Base-by-base conservation (phyloP, 2,113 vertebrate species). In the Menidia beryllina region DNA sequence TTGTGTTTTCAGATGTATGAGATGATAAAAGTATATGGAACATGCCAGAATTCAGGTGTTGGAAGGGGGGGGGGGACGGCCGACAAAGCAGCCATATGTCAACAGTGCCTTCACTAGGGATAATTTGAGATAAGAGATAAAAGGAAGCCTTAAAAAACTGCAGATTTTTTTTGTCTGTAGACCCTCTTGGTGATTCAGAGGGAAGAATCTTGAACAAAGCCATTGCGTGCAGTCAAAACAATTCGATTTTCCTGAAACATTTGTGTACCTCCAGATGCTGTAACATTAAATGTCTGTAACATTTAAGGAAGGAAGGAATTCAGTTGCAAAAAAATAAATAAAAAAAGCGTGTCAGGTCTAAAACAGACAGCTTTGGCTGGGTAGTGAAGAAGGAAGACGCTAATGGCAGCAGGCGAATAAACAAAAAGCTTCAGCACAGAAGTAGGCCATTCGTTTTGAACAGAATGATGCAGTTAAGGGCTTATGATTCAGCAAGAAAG, bases 61-160 rank as follows among this genome's bases (percentile, higher is more conserved):
- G 26, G 34, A 54, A 54, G 34, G 41, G 45, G 17, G 10, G 27
- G 36, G 51, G 6, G 23, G 25, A 17, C 2, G 25, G 47, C 21
- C 11, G 53, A n/a, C 51, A 20, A n/a, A 36, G 68, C 63, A 51
- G 67, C 27, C 11, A 65, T 48, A 57, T 49, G 43, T 53, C 70
- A 24, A 54, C 50, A 55, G 56, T 38, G 23, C 19, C 70, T 57
- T 62, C 71, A 39, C 39, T 17, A 41, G 51, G 20, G 47, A 43
- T 27, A 39, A 30, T 68, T 71, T 58, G 54, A 57, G 70, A 56
- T 36, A 76, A 58, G 57, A 64, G 58, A 63, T 81, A 34, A 12
- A 62, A 66, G 64, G 26, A 43, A 71, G 71, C 52, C 75, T 67
- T 68, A 64, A 82, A 85, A 88, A 73, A 79, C 59, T 59, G 67